Percentiles rank a stretch among this genome's conserved stretches.
These are phyloP conservation scores for Hipparchia sbordonii DNA, from an alignment of 2,888 invertebrate genomes.

Conservation along the genomic window DNA sequence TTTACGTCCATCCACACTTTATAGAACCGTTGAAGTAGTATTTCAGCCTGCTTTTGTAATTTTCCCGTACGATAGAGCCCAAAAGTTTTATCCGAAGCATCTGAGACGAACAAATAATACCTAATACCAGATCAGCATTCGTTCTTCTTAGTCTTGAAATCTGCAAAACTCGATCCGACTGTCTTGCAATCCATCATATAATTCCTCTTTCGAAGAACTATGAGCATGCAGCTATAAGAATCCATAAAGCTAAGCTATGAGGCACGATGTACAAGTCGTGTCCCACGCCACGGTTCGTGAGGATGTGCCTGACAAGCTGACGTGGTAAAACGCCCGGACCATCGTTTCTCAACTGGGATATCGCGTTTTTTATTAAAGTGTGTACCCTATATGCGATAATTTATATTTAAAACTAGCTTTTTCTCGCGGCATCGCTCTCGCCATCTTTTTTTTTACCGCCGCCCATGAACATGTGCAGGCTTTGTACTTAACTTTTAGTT, in stretches of 20 bases:
- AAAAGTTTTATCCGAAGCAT: background rate
- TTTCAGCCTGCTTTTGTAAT: too few relatives aligned
- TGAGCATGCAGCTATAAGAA: too few relatives aligned
- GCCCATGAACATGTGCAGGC: too few relatives aligned
- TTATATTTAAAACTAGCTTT: too few relatives aligned
- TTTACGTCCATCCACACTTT: background rate
- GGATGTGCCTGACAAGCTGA: background rate
- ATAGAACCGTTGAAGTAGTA: too few relatives aligned
- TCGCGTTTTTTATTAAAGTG: too few relatives aligned
- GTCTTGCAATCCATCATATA: background rate
- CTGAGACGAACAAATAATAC: background rate
- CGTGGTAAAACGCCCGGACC: background rate
- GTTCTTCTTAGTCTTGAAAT: background rate
- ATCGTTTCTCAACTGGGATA: too few relatives aligned
- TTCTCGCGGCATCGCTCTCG: too few relatives aligned
- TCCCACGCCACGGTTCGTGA: background rate
- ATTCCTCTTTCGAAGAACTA: constrained; percentile 4
- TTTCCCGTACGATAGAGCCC: too few relatives aligned
- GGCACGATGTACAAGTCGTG: background rate
- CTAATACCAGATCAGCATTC: background rate
- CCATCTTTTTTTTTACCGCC: too few relatives aligned
- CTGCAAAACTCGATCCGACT: background rate
- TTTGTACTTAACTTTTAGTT: too few relatives aligned
- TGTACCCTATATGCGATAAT: too few relatives aligned
- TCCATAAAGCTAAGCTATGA: background rate